Evolutionary conservation across 2,797 vertebrate genomes (phyloP).

Genomic region (Pterois miles): DNA sequence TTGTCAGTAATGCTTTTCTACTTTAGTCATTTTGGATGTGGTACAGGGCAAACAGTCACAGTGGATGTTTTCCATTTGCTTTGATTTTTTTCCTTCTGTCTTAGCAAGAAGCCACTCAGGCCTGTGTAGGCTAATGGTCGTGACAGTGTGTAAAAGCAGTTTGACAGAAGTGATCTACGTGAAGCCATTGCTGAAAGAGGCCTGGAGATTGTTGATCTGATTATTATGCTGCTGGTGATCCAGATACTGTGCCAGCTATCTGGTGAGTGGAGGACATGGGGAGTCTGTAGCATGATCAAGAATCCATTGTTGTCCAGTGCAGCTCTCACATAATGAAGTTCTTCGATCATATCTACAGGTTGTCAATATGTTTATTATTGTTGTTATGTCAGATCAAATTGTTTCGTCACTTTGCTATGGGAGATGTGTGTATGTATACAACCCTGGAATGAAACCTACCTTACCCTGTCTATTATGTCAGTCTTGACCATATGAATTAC

Average conservation of each 20-base stretch:
- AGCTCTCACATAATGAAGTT: background rate
- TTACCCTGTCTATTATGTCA: background rate
- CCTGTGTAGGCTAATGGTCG: conserved; percentile 89
- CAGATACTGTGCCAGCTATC: conserved; percentile 66
- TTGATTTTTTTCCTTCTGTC: conserved; percentile 34
- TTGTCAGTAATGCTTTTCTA: conserved; percentile 92
- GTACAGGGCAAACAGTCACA: conserved; percentile 85
- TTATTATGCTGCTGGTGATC: conserved; percentile 92
- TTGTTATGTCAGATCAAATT: background rate
- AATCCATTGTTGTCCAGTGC: background rate
- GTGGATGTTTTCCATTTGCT: conserved; percentile 86
- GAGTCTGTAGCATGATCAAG: conserved; percentile 10
- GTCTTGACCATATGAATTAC: background rate
- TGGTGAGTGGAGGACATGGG: conserved; percentile 6
- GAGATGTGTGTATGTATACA: background rate
- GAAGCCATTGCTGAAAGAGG: conserved; percentile 90
- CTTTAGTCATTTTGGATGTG: conserved; percentile 83
- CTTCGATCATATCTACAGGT: background rate
- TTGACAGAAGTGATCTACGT: conserved; percentile 95
- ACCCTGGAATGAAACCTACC: background rate
- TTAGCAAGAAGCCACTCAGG: conserved; percentile 87
- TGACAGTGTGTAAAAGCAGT: conserved; percentile 96
- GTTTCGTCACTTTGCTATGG: background rate
- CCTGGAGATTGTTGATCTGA: conserved; percentile 86
- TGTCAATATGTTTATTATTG: background rate